Conservation (phyloP, 37 sponge, comb jelly and placozoan genomes). For the Hexactinellida sp. region DNA sequence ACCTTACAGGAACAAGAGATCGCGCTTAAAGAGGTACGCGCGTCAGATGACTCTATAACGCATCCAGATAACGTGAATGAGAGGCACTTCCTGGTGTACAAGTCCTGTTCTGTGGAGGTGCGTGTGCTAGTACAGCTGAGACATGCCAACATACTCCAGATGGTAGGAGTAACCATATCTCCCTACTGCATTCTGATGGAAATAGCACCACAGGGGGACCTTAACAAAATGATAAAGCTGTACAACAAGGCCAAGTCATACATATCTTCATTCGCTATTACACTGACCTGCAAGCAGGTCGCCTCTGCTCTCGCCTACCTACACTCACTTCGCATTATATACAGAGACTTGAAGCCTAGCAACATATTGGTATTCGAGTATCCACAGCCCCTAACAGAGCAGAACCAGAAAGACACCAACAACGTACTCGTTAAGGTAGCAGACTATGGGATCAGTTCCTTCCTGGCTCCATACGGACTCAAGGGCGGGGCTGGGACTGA, state of each 20-base stretch:
- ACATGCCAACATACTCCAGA: conserved; percentile 4
- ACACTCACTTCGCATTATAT: conserved; percentile 21
- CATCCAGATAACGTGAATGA: neutral
- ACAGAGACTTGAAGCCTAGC: conserved; percentile 22
- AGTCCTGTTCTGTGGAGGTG: neutral
- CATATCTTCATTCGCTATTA: neutral
- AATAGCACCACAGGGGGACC: neutral
- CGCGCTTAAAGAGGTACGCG: neutral
- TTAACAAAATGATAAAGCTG: neutral
- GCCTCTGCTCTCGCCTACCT: conserved; percentile 20
- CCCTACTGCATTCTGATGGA: conserved; percentile 7
- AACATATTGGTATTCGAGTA: conserved; percentile 21
- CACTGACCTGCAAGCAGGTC: conserved; percentile 19
- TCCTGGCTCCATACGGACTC: neutral
- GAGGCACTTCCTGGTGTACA: neutral
- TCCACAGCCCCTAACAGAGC: neutral
- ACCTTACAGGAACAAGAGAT: neutral
- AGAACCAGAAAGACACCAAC: neutral
- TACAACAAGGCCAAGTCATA: neutral
- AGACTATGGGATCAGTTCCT: conserved; percentile 22
- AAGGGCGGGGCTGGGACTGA: conserved; percentile 14
- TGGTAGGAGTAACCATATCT: neutral
- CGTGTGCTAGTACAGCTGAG: neutral
- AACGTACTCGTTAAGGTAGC: conserved; percentile 22
- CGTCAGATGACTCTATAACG: neutral